A percentile compares a stretch with the other conserved stretches of the same genome.
Conservation (phyloP, 2,888 invertebrate genomes). For the Drosophila testacea region DNA sequence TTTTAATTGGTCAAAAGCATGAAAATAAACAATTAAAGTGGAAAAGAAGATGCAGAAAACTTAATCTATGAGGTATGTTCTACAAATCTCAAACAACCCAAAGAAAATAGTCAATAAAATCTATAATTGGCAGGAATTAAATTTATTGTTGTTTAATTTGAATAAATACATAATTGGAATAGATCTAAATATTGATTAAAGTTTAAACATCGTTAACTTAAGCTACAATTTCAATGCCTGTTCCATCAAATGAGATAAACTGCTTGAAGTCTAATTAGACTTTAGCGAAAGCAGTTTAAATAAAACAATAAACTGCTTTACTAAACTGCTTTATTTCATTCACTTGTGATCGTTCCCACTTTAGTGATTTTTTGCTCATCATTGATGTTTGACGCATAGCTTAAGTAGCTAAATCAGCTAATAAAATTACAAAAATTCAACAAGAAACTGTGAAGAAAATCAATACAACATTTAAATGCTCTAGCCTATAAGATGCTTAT, state of each 20-base stretch:
- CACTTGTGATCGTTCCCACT: slow-evolving; percentile 1
- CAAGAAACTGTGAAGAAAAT: neutral
- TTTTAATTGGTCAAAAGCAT: neutral
- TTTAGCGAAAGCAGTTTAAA: neutral
- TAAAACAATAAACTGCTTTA: neutral
- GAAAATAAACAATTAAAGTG: neutral
- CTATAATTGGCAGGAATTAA: no score
- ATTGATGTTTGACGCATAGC: slow-evolving; percentile 34
- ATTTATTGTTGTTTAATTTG: no score
- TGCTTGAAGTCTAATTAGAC: neutral
- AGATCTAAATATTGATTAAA: no score
- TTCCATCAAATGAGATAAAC: neutral
- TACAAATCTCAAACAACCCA: no score
- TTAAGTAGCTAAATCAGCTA: slow-evolving; percentile 44
- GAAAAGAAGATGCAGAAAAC: neutral
- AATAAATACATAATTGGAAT: no score
- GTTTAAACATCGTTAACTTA: neutral
- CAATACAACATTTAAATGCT: slow-evolving; percentile 26
- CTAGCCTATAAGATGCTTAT: slow-evolving; percentile 7
- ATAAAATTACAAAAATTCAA: slow-evolving; percentile 43
- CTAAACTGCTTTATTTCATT: neutral
- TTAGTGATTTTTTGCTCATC: slow-evolving; percentile 21
- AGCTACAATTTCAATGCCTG: neutral
- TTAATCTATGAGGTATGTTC: neutral
- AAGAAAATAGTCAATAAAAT: no score